Conservation (phyloP, 2,113 vertebrate genomes). For the Chlorocebus sabaeus region DNA sequence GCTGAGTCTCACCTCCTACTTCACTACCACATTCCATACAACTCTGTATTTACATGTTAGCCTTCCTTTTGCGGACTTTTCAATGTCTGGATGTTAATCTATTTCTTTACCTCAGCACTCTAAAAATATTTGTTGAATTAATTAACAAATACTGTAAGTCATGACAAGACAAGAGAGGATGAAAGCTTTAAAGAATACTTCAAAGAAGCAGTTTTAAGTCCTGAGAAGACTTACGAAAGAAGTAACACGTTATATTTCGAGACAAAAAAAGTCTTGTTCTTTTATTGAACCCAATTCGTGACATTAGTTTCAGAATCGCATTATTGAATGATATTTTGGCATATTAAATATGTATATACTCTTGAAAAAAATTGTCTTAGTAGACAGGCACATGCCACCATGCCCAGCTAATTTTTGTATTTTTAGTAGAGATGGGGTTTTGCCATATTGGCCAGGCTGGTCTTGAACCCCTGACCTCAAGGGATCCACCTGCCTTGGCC, state of each 20-base stretch:
- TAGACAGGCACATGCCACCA: neutral
- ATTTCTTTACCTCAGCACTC: neutral
- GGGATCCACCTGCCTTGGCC: too few relatives aligned
- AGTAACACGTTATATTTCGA: neutral
- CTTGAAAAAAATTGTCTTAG: neutral
- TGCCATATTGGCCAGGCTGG: too few relatives aligned
- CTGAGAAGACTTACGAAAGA: neutral
- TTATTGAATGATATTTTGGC: neutral
- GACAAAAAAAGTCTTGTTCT: neutral
- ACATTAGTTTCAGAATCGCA: slow-evolving; percentile 15
- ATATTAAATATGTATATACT: neutral
- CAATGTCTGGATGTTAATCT: neutral
- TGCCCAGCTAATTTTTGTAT: too few relatives aligned
- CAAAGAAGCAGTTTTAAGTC: slow-evolving; percentile 2
- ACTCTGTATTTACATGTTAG: neutral
- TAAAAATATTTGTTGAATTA: neutral
- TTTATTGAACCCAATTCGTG: neutral
- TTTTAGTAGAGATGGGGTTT: too few relatives aligned
- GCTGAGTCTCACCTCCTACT: too few relatives aligned
- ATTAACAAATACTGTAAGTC: neutral
- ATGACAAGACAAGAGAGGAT: neutral
- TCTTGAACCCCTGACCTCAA: too few relatives aligned
- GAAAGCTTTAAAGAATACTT: neutral
- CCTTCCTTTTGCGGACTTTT: neutral
- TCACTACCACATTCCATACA: too few relatives aligned